Evolutionary conservation across 2,113 vertebrate species (phyloP).

Genomic region (Coptodon bakossiorum): DNA sequence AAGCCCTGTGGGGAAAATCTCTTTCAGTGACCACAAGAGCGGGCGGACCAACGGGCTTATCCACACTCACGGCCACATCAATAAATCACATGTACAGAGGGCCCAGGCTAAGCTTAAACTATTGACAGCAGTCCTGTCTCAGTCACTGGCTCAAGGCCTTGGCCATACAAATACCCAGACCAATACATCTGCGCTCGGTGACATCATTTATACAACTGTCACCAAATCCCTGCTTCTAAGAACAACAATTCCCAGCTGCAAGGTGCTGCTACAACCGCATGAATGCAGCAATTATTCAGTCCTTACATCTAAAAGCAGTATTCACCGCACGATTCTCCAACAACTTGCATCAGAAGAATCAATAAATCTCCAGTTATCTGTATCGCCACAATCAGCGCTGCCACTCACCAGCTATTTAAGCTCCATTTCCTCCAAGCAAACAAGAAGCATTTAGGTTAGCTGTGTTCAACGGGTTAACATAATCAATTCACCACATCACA

Average conservation of each 20-base stretch:
- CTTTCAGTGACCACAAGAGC: constrained; percentile 19
- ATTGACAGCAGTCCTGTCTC: constrained; percentile 38
- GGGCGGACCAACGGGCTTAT: constrained; percentile 21
- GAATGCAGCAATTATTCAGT: not conserved
- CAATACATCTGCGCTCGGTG: constrained; percentile 22
- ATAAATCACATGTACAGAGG: constrained; percentile 35
- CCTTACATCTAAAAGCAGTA: not conserved
- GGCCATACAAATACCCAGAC: constrained; percentile 29
- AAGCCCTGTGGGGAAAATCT: constrained; percentile 6
- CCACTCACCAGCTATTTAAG: constrained; percentile 12
- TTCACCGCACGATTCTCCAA: not conserved
- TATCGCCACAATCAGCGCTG: constrained; percentile 4
- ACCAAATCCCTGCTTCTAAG: constrained; percentile 33
- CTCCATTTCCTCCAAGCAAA: constrained; percentile 13
- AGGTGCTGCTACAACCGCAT: not conserved
- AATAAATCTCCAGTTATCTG: constrained; percentile 20
- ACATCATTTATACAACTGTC: constrained; percentile 57
- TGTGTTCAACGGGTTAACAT: constrained; percentile 17
- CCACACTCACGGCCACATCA: constrained; percentile 28
- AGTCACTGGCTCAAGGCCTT: constrained; percentile 9
- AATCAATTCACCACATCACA: constrained; percentile 47
- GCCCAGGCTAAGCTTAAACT: constrained; percentile 9
- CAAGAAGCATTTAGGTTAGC: constrained; percentile 16
- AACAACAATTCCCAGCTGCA: constrained; percentile 41
- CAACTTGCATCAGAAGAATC: constrained; percentile 17